Percentiles rank a stretch among this genome's conserved stretches.
These are phyloP conservation scores for Artemisiospiza belli DNA, from an alignment of 2,113 vertebrate species.

Conservation along the genomic window DNA sequence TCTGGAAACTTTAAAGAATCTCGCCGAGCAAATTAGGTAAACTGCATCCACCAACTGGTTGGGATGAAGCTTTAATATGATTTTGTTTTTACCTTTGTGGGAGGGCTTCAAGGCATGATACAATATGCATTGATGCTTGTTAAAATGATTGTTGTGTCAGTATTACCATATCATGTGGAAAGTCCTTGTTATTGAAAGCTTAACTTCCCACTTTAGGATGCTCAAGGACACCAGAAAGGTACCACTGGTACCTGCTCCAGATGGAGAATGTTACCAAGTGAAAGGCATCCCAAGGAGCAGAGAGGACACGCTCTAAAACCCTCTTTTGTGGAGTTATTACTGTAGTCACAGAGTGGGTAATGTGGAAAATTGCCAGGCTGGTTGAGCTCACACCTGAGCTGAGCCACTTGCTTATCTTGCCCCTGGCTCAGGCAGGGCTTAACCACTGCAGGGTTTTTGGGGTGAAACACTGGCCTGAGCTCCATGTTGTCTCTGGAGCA, in stretches of 20 bases:
- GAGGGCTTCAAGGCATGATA: neutral
- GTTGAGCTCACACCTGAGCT: neutral
- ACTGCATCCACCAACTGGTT: neutral
- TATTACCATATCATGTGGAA: neutral
- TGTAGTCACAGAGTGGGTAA: neutral
- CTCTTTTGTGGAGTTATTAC: neutral
- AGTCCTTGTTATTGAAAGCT: neutral
- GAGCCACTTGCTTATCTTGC: neutral
- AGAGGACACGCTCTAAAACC: neutral
- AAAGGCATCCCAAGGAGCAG: neutral
- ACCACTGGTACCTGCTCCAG: neutral
- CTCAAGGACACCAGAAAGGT: neutral
- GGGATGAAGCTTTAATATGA: neutral
- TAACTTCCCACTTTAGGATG: neutral
- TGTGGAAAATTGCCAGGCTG: neutral
- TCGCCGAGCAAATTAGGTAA: fast-evolving
- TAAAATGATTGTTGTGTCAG: neutral
- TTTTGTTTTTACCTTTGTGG: neutral
- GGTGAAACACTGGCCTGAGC: neutral
- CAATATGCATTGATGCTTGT: neutral
- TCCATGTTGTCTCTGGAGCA: neutral
- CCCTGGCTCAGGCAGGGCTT: neutral
- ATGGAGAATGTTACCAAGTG: neutral
- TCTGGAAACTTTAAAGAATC: neutral
- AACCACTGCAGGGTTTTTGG: neutral